Conservation (phyloP, 2,888 invertebrate genomes). For the Pteria penguin region DNA sequence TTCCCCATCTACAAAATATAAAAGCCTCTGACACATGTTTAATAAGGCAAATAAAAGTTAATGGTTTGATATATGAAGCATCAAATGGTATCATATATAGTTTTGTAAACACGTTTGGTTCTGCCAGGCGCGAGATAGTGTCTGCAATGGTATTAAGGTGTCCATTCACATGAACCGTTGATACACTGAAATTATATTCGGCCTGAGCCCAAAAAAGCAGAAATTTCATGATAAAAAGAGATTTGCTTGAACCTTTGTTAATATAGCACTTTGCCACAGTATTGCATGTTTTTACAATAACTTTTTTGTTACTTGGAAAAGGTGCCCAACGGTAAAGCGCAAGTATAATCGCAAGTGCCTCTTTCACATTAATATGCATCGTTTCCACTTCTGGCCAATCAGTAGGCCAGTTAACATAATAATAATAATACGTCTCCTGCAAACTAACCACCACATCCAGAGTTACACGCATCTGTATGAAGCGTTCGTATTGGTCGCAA, state of each 20-base stretch:
- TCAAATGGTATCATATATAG: not conserved
- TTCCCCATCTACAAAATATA: not conserved
- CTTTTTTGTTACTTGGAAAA: constrained; percentile 11
- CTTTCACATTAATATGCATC: constrained; percentile 22
- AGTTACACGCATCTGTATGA: constrained; percentile 5
- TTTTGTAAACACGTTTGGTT: not conserved
- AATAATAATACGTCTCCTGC: constrained; percentile 15
- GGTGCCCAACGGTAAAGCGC: constrained; percentile 16
- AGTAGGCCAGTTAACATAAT: constrained; percentile 27
- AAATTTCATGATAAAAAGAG: constrained; percentile 5
- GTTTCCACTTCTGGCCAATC: constrained; percentile 18
- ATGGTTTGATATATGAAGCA: not conserved
- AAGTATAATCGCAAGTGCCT: constrained; percentile 3
- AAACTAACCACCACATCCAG: constrained; percentile 19
- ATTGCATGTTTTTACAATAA: constrained; percentile 16
- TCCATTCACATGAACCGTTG: not conserved
- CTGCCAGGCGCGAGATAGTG: constrained; percentile 1
- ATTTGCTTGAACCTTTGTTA: constrained; percentile 9
- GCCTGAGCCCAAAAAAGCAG: not conserved
- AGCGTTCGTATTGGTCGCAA: not conserved
- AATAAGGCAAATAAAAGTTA: not conserved
- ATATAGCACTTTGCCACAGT: constrained; percentile 10
- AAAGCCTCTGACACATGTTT: not conserved
- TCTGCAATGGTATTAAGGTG: constrained; percentile 5
- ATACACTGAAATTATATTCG: constrained; percentile 11